These are phyloP conservation scores for Trissolcus basalis DNA, from an alignment of 1,140 invertebrate species.

Conservation along the genomic window DNA sequence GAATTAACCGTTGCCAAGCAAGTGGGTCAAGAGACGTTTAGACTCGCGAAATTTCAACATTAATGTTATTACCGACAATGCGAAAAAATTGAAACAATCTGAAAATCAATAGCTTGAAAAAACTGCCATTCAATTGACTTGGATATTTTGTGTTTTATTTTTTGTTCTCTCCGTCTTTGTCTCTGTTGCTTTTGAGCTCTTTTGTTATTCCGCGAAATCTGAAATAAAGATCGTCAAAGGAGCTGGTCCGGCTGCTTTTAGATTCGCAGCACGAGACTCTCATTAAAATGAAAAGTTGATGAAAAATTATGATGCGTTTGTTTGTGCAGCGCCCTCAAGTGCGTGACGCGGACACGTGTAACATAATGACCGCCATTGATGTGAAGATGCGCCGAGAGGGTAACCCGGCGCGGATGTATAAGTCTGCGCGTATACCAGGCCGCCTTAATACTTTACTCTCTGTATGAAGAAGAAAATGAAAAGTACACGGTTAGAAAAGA, in stretches of 20 bases:
- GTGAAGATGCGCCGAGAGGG: conserved; percentile 23
- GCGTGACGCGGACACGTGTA: conserved; percentile 10
- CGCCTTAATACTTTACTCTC: conserved; percentile 30
- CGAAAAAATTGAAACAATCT: conserved; percentile 9
- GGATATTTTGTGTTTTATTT: too few relatives aligned
- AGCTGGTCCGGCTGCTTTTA: background rate
- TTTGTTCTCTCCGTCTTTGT: too few relatives aligned
- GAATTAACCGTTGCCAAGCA: conserved; percentile 42
- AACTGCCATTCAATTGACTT: too few relatives aligned
- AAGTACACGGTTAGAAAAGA: conserved; percentile 32
- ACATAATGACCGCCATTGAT: conserved; percentile 39
- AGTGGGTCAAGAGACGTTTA: conserved; percentile 52
- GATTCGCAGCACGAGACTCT: background rate
- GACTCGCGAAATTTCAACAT: conserved; percentile 44
- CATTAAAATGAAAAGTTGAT: conserved; percentile 4
- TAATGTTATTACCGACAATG: conserved; percentile 53
- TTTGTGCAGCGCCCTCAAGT: conserved; percentile 10
- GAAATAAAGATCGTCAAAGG: background rate
- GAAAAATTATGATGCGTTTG: conserved; percentile 17
- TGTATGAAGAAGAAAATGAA: conserved; percentile 53
- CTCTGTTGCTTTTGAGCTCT: too few relatives aligned
- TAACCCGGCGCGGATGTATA: conserved; percentile 19
- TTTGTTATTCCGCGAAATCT: background rate
- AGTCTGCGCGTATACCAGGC: conserved; percentile 7
- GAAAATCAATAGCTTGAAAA: too few relatives aligned